Base-by-base conservation (phyloP, 2,797 vertebrate genomes). In the Lepidocolaptes lacrymiger region DNA sequence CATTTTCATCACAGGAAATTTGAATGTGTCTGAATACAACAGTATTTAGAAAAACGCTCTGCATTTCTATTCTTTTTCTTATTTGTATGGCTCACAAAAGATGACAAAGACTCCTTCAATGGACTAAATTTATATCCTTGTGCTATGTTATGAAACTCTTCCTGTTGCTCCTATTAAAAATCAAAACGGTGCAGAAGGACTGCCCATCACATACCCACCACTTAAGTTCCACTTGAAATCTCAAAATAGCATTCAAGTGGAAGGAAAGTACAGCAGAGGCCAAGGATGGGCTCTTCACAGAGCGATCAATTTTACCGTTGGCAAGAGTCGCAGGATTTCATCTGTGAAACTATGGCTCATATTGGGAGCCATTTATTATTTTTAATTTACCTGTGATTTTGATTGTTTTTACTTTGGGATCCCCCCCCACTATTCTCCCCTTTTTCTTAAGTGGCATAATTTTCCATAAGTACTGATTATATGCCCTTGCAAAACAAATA, bases 191-290 rank as follows among this genome's bases (percentile, higher is more conserved):
- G 28, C 34, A 89, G 56, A 44, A 83, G 32, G 26, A 27, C 52
- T 86, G 34, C 28, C 64, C 88, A 91, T 23, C 2, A 3, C 32
- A 66, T 39, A 46, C 19, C 41, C 13, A 46, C 14, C 62, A 78
- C 55, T 95, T 46, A 34, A 72, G 17, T 46, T 77, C 69, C 89
- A 88, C 93, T 67, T 86, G 82, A 95, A 89, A 85, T 66, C 64
- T 95, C 82, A 81, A 91, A 93, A 79, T 7, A 90, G 34, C 1
- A 1, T 79, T 96, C 39, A 86, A 86, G 32, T 79, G 56, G 44
- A 77, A 82, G 52, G 32, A n/a, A 73, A 90, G 30, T 41, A 88
- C 2, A 7, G 27, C 52, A 89, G 32, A 69, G 37, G 30, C 37
- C 48, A 69, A 76, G 37, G 24, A 56, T 37, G 43, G 44, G 63